Evolutionary conservation across 2,113 vertebrate genomes (phyloP).

Genomic region (Atractosteus spatula): DNA sequence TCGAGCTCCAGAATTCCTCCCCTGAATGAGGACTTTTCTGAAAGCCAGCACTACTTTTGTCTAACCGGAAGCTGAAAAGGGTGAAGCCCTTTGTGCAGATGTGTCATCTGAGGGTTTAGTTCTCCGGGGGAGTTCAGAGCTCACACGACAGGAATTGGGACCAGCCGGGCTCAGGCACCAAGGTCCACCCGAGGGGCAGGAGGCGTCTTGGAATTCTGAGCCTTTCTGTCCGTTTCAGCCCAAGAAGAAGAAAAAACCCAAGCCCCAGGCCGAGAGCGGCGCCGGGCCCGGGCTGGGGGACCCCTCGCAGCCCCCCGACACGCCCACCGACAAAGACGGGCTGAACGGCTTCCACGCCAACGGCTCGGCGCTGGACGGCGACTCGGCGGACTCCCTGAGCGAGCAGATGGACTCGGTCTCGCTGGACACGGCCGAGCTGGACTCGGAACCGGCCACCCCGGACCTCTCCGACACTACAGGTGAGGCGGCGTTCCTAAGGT

Average conservation of each 20-base stretch:
- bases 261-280: constrained; percentile 68
- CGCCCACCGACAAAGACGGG: constrained; percentile 54
- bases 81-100: no score
- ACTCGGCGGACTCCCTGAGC: constrained; percentile 87
- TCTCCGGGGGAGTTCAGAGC: no score
- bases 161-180: no score
- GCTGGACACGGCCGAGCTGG: constrained; percentile 79
- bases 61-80: no score
- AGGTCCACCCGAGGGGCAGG: no score
- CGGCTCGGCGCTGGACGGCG: constrained; percentile 74
- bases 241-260: constrained; percentile 91
- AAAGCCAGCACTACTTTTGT: no score
- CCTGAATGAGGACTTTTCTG: no score
- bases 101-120: no score
- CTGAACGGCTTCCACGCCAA: constrained; percentile 88
- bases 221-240: constrained; percentile 60
- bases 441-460: constrained; percentile 65
- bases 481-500: constrained; percentile 36
- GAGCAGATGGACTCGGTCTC: constrained; percentile 87
- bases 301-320: constrained; percentile 46
- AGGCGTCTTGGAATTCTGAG: no score
- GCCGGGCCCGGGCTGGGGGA: constrained; percentile 33
- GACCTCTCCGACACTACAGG: constrained; percentile 60
- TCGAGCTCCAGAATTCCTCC: no score
- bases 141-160: no score